A percentile compares a stretch with the other conserved stretches of the same genome.
Conservation (phyloP, 2,888 invertebrate species). For the Leptinotarsa peninsularis region DNA sequence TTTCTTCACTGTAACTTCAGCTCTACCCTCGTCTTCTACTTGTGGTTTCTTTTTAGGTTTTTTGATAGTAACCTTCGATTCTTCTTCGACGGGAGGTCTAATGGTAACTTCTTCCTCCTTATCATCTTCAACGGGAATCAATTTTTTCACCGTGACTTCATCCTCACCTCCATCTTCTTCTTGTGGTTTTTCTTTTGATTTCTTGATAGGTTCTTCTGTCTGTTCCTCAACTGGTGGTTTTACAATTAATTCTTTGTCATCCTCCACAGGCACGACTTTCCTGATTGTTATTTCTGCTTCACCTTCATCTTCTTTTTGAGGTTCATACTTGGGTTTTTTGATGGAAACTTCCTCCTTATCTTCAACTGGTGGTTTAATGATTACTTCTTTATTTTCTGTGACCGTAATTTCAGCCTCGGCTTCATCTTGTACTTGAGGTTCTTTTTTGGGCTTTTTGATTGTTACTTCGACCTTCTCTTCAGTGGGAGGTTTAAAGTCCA, state of each 20-base stretch:
- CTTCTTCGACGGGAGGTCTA: conserved; percentile 51
- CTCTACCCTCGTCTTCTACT: conserved; percentile 52
- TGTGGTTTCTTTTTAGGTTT: conserved; percentile 33
- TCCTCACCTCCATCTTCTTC: conserved; percentile 56
- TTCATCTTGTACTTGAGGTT: conserved; percentile 56
- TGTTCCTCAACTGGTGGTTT: conserved; percentile 52
- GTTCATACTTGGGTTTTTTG: conserved; percentile 49
- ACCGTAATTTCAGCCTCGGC: conserved; percentile 52
- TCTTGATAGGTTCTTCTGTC: conserved; percentile 45
- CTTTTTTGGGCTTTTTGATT: conserved; percentile 42
- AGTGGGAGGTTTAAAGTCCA: conserved; percentile 42
- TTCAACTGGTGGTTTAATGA: conserved; percentile 42
- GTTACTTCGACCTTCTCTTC: conserved; percentile 54
- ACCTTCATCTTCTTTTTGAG: conserved; percentile 53
- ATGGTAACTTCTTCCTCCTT: conserved; percentile 54
- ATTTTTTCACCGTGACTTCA: conserved; percentile 52
- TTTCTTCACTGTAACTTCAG: conserved; percentile 52
- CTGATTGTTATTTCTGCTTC: conserved; percentile 55
- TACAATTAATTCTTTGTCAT: conserved; percentile 62
- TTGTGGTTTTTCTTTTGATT: conserved; percentile 49
- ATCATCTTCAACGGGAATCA: conserved; percentile 65
- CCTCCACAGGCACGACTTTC: conserved; percentile 44
- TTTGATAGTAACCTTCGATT: conserved; percentile 46
- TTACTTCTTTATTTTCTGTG: conserved; percentile 55
- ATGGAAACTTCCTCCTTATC: conserved; percentile 53